phyloP scores from a whole-genome alignment of 2,888 invertebrate species.

The Aelia acuminata region DNA sequence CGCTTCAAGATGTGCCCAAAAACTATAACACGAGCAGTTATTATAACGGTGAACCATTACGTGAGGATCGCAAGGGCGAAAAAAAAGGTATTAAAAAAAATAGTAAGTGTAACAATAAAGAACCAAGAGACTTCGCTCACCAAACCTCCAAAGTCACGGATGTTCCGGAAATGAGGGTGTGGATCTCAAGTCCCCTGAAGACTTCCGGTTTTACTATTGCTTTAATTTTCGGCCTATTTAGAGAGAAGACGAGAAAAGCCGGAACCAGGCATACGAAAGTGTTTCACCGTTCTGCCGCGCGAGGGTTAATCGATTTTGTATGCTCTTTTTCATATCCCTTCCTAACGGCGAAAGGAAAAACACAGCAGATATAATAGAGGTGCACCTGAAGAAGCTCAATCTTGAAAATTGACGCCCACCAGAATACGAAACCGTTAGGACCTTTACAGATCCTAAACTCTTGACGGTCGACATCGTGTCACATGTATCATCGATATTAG shows the following conservation, averaged over 20 bases:
- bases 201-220: conserved; percentile 12
- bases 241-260: background rate
- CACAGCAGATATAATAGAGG: conserved; percentile 40
- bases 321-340: conserved; percentile 55
- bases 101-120: background rate
- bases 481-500: background rate
- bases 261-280: conserved; percentile 39
- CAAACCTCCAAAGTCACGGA: background rate
- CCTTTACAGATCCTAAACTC: background rate
- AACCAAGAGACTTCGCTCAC: background rate
- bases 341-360: conserved; percentile 39
- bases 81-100: background rate
- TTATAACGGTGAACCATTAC: conserved; percentile 38
- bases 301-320: conserved; percentile 56
- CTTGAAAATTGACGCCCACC: conserved; percentile 46
- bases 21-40: conserved; percentile 29
- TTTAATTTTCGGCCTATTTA: conserved; percentile 25
- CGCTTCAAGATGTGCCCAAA: conserved; percentile 38
- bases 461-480: background rate
- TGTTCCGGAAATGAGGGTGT: background rate
- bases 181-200: background rate
- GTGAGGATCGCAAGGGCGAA: background rate
- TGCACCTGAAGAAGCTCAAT: conserved; percentile 51
- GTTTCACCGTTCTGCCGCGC: conserved; percentile 52
- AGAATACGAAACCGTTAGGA: conserved; percentile 31